Base-by-base conservation (phyloP, 2,113 vertebrate genomes). In the Seriola quinqueradiata region DNA sequence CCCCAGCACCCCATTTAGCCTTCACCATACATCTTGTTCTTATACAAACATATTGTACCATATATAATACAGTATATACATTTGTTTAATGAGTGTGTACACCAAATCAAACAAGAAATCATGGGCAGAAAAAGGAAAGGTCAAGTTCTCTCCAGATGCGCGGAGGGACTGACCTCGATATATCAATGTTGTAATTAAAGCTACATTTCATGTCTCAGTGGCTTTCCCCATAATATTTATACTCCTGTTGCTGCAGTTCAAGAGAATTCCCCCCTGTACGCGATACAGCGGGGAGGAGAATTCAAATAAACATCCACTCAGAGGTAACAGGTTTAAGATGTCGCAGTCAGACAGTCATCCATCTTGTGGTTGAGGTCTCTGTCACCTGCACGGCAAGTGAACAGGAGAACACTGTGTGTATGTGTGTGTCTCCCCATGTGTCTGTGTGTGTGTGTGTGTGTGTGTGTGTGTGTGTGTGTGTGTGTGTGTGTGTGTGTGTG, bases 291-390 rank as follows among this genome's bases (percentile, higher is more conserved):
- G 83, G 89, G 86, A 93, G 85, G 87, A 89, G 82, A 93, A 93
- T 93, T 95, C 87, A 95, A 95, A 95, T 94, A 94, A 93, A 93
- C 92, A 94, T 70, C 78, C 80, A 92, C 82, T 94, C 84, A 85
- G 90, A 90, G 93, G 91, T 92, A 95, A 92, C 93, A 94, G 92
- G 89, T 94, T 95, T 94, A 95, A 95, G 91, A 94, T 95, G 94
- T 94, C 84, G 81, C 84, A 86, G 79, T 86, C 87, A 91, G 92
- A 90, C 91, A 89, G 69, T 88, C 92, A 94, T 94, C 93, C 93
- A 93, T 95, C 92, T 93, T 90, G 77, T 70, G 54, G 59, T 76
- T 66, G 50, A 80, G 82, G 79, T 88, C 80, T 90, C 60, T 79
- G 82, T 92, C 90, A 92, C 92, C 93, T 92, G 89, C 77, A 73